Base-by-base conservation (phyloP, 2,113 vertebrate genomes). In the Tetraodon nigroviridis region DNA sequence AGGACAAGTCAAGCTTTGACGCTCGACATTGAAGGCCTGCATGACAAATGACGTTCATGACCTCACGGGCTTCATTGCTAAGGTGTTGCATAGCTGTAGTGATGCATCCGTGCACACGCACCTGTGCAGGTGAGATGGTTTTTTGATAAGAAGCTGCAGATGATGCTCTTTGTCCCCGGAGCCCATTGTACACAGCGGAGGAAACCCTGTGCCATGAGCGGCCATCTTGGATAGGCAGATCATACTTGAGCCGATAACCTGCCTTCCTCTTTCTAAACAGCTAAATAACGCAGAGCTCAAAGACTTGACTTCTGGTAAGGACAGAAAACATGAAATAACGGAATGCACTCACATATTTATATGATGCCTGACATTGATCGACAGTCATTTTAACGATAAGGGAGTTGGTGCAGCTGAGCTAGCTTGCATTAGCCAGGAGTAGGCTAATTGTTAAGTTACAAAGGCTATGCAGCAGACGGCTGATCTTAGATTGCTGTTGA, bases 151-250 rank as follows among this genome's bases (percentile, higher is more conserved):
- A 58, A 58, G 57, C 71, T 64, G 58, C 76, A 73, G 73, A 64
- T 64, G 60, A 71, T 72, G 86, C 82, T 85, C 89, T 89, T 89
- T 89, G 87, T 88, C 88, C 88, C 82, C 82, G 53, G 73, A 86
- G 81, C 85, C 89, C 90, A 85, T 88, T 90, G 90, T 83, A 87
- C 77, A 82, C 73, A 89, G 91, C 86, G 84, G 90, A 92, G 93
- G 93, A 94, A 94, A 92, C 92, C 94, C 93, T 92, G 94, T 92
- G 89, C 77, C 69, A 79, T 58, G 69, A 67, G 87, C 90, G 70
- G 89, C 95, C 95, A 97, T 97, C 93, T 97, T 97, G 93, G 90
- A 76, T 78, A 85, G 85, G 78, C 80, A 75, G 79, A 76, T 80
- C 80, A 65, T 51, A 79, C 78, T 84, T 81, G 85, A 85, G 83